Conservation (phyloP, 53 echinoderm and acorn worm species). For the Astropecten irregularis region DNA sequence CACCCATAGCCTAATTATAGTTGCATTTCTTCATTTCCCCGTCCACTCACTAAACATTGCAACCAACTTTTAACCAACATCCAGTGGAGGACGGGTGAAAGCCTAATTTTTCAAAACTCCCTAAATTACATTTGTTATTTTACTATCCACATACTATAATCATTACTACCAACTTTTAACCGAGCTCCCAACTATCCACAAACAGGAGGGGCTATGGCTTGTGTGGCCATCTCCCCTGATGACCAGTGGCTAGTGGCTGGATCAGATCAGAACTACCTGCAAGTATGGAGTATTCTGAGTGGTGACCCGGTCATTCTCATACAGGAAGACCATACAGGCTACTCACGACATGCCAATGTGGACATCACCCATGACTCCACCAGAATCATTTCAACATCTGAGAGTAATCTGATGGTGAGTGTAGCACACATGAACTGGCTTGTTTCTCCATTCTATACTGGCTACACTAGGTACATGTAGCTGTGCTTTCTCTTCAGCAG, state of each 20-base stretch:
- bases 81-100: no score
- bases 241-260: conserved; percentile 59
- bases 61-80: no score
- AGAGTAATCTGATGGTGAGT: conserved; percentile 56
- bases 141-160: no score
- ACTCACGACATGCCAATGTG: conserved; percentile 42
- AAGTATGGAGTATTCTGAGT: conserved; percentile 57
- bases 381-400: conserved; percentile 31
- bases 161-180: no score
- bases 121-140: no score
- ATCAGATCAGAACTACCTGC: conserved; percentile 50
- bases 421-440: not conserved
- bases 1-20: no score
- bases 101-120: no score
- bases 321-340: conserved; percentile 27
- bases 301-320: conserved; percentile 51
- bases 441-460: not conserved
- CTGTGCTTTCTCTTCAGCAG: no score
- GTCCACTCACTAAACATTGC: no score
- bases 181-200: no score
- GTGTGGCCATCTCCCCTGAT: conserved; percentile 55
- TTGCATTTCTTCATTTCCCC: no score
- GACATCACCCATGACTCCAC: conserved; percentile 46
- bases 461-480: no score
- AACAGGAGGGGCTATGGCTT: conserved; percentile 54